Conservation (phyloP, 2,797 vertebrate species). For the Xiphorhynchus erythropygius region DNA sequence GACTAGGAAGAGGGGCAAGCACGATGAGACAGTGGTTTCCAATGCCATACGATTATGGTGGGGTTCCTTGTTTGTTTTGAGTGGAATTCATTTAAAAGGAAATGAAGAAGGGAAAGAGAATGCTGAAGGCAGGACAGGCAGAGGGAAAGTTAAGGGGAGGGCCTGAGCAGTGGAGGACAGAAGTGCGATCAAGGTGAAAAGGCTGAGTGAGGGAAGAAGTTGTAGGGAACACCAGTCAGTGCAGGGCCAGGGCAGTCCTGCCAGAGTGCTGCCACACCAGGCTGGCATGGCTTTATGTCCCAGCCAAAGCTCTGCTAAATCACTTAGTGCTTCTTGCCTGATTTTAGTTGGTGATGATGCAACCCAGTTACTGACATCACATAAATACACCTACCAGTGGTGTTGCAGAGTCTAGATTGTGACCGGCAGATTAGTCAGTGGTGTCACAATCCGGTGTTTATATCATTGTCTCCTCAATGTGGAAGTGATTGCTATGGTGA, state of each 20-base stretch:
- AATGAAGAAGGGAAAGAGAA: background rate
- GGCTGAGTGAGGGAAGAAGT: background rate
- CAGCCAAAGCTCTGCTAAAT: background rate
- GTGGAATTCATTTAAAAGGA: background rate
- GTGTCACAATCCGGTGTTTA: constrained; percentile 37
- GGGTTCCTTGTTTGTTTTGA: accelerated
- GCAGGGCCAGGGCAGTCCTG: background rate
- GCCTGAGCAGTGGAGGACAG: background rate
- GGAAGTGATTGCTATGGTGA: background rate
- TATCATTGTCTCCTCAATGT: constrained; percentile 34
- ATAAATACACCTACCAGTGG: constrained; percentile 28
- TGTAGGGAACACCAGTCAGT: background rate
- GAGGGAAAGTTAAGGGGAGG: background rate
- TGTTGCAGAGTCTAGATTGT: constrained; percentile 37
- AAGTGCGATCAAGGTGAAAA: background rate
- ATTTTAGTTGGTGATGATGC: constrained; percentile 22
- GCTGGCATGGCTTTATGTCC: background rate
- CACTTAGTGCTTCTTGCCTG: constrained; percentile 1
- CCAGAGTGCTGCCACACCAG: background rate
- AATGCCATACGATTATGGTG: accelerated
- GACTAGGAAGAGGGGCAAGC: background rate
- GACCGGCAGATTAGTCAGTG: constrained; percentile 37
- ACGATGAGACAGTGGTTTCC: background rate
- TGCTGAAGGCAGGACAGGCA: background rate
- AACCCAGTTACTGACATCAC: constrained; percentile 24